phyloP scores from a whole-genome alignment of 2,113 vertebrate genomes.

The Onychostoma macrolepis region DNA sequence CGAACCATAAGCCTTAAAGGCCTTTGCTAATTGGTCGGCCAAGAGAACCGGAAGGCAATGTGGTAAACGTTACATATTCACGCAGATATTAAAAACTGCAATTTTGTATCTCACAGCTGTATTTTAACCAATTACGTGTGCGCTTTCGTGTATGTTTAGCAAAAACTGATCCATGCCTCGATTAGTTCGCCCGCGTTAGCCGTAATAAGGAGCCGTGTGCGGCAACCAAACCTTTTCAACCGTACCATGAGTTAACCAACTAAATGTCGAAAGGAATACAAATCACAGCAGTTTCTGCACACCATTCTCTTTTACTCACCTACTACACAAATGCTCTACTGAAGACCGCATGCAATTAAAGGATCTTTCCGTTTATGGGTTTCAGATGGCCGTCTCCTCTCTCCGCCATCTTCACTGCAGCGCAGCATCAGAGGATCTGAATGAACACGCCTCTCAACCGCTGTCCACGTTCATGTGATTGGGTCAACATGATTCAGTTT shows the following conservation, averaged over 20 bases:
- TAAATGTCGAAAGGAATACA: neutral
- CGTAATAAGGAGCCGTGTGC: neutral
- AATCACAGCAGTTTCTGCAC: too few species aligned
- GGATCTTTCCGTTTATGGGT: neutral
- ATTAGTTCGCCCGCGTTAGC: neutral
- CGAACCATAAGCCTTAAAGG: neutral
- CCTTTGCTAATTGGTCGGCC: conserved; percentile 16
- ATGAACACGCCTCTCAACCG: conserved; percentile 22
- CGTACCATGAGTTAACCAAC: neutral
- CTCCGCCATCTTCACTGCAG: conserved; percentile 54
- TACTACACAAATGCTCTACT: neutral
- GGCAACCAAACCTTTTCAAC: neutral
- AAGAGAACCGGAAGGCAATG: neutral
- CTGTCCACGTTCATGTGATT: neutral
- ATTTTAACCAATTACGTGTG: too few species aligned
- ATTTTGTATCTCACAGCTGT: too few species aligned
- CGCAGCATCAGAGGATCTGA: neutral
- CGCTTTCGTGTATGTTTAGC: neutral
- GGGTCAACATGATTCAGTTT: neutral
- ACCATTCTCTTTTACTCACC: conserved; percentile 36
- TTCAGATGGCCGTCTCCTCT: conserved; percentile 28
- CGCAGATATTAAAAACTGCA: neutral
- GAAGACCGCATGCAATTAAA: neutral
- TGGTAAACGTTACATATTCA: neutral
- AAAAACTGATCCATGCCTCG: neutral